Percentiles rank a stretch among this genome's conserved stretches.
phyloP scores from a whole-genome alignment of 2,113 vertebrate species.

The Calidris pugnax region DNA sequence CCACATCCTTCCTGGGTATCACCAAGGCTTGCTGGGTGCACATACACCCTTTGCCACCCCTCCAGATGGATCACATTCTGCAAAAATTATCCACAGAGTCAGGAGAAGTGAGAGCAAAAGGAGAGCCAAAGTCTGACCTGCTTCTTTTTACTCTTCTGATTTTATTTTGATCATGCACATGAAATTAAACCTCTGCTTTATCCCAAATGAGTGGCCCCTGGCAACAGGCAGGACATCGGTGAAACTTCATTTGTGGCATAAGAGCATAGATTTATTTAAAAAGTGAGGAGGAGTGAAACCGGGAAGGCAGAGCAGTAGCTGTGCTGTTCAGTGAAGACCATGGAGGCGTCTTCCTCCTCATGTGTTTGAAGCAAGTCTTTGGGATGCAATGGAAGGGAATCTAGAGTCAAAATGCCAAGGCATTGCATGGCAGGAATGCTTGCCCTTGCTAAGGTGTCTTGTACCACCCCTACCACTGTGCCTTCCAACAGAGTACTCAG shows the following conservation, averaged over 20 bases:
- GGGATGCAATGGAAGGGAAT: not conserved
- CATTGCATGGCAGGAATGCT: not conserved
- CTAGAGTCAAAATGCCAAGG: not conserved
- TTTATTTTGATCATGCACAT: not conserved
- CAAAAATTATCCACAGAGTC: not conserved
- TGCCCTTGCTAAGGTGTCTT: not conserved
- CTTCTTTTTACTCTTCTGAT: not conserved
- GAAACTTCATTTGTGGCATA: not conserved
- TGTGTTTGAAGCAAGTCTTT: not conserved
- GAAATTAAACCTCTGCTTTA: not conserved
- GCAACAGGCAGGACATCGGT: not conserved
- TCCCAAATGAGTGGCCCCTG: not conserved
- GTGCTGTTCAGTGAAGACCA: not conserved
- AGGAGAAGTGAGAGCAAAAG: not conserved
- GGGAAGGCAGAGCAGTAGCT: not conserved
- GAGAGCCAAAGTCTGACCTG: not conserved
- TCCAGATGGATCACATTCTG: not conserved
- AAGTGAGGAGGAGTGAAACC: not conserved
- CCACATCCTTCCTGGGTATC: not conserved
- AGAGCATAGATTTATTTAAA: not conserved
- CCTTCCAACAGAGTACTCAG: not conserved
- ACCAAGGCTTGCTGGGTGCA: not conserved
- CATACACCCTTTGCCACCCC: accelerated
- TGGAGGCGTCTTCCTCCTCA: not conserved
- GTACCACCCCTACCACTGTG: not conserved